Conservation (phyloP, 2,113 vertebrate species). For the Colaptes auratus region DNA sequence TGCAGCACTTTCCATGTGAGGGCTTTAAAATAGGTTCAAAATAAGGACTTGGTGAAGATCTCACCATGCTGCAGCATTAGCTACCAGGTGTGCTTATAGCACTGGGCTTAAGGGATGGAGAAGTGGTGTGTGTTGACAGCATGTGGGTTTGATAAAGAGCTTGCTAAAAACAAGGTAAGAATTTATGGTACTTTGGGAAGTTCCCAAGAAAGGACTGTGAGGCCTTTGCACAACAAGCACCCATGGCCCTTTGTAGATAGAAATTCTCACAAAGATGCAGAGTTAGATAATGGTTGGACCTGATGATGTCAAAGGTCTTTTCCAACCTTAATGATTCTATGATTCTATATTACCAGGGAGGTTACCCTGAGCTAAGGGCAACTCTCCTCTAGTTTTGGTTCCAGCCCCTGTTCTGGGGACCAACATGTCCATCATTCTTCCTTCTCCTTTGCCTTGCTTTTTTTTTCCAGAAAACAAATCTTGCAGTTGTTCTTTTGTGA, state of each 20-base stretch:
- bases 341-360: background rate
- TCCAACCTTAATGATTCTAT: too few species aligned
- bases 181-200: background rate
- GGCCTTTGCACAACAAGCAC: background rate
- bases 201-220: background rate
- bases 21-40: background rate
- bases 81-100: background rate
- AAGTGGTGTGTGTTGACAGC: background rate
- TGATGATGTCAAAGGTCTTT: too few species aligned
- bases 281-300: too few species aligned
- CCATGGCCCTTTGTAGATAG: fast-evolving
- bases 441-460: fast-evolving
- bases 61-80: background rate
- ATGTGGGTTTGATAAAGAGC: background rate
- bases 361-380: background rate
- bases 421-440: background rate
- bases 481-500: background rate
- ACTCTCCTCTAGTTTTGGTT: background rate
- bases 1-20: background rate
- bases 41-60: background rate
- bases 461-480: background rate
- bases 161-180: background rate
- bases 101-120: background rate
- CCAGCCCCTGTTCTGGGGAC: background rate
- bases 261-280: background rate